Conservation (phyloP, 2,797 vertebrate species). For the Chromobotia macracanthus region DNA sequence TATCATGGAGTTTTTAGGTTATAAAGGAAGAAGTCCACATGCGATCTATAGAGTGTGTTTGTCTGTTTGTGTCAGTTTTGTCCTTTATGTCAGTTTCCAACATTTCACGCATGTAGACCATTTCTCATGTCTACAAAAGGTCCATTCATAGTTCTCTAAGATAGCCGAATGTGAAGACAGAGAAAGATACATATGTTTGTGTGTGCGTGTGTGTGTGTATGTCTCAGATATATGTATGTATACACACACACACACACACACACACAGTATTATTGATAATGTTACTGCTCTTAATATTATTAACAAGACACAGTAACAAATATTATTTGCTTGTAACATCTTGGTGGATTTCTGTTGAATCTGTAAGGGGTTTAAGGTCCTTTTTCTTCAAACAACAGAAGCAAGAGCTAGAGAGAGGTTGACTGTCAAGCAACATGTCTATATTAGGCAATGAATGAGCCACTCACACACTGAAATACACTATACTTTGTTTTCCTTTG, state of each 20-base stretch:
- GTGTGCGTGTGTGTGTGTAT: too few relatives aligned
- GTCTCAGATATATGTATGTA: too few relatives aligned
- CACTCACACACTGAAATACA: constrained; percentile 51
- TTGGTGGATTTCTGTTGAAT: background rate
- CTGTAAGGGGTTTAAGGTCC: constrained; percentile 2
- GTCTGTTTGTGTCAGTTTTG: background rate
- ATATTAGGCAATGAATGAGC: constrained; percentile 70
- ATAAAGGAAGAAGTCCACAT: background rate
- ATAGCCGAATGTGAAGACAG: background rate
- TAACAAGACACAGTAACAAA: background rate
- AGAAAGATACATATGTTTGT: background rate
- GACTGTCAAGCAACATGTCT: constrained; percentile 62
- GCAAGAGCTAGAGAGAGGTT: constrained; percentile 11
- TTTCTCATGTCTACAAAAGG: background rate
- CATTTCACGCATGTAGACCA: background rate
- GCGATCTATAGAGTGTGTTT: background rate
- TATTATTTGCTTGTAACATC: background rate
- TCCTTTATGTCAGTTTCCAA: background rate
- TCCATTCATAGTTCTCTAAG: background rate
- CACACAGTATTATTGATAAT: background rate
- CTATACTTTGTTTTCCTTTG: constrained; percentile 55
- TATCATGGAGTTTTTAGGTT: constrained; percentile 19
- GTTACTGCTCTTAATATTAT: background rate
- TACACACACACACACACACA: too few relatives aligned
- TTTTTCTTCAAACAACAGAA: constrained; percentile 31